Base-by-base conservation (phyloP, 1,140 invertebrate genomes). In the Chionoecetes opilio region DNA sequence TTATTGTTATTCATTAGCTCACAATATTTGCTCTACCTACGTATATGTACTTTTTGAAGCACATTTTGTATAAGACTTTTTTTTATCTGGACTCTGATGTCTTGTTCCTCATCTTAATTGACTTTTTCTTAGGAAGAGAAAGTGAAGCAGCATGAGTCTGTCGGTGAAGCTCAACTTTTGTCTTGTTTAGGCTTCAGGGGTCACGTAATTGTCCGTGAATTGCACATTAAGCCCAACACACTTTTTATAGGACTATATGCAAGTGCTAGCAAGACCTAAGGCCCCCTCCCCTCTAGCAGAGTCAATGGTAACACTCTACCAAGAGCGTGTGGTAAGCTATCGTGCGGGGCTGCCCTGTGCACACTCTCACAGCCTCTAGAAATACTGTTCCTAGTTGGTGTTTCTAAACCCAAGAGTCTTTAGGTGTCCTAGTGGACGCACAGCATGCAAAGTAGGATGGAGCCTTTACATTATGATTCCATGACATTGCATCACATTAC, bases 241-340 rank as follows among this genome's bases (percentile, higher is more conserved):
- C 89, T 94, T 92, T 94, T 94, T 94, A 91, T 94, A 94, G 93
- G 93, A 94, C 93, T 94, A 94, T 94, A 91, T 94, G 90, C 93
- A 94, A 91, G 93, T 91, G 93, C 88, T 94, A 85, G 93, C 93
- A 91, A 91, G 90, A 94, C 93, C 93, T 94, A 29, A 92, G 90
- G 88, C 88, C 82, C 93, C 86, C 82, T 89, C 86, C 82, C 88
- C 93, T 94, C 89, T 91, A 85, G 88, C 93, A 91, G 90, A 94
- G 93, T 94, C 93, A 91, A 94, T 94, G 93, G 88, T 94, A 86
- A 94, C 93, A 89, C 91, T 94, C 93, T 91, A 94, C 90, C 93
- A 91, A 91, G 93, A 94, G 75, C 93, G 82, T 82, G 88, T 94
- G 93, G 93, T 94, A 94, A 94, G 93, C 85, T 85, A 85, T 94